Evolutionary conservation across 2,888 invertebrate species (phyloP), one percentile per base, ranked within the genome.

Genomic region (Antheraea assamensis): DNA sequence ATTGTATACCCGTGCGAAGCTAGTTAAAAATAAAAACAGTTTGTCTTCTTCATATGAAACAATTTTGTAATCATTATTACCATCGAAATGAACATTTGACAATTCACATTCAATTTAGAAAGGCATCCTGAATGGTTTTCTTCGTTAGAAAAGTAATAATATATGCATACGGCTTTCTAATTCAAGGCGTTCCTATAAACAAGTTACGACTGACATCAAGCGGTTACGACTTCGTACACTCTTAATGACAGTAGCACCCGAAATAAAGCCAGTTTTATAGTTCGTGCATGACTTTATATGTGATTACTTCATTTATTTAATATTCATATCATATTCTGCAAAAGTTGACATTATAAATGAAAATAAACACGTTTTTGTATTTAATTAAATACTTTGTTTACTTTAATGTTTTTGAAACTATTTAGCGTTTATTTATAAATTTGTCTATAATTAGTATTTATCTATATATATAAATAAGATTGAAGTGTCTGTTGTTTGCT

Each of bases 101-200:
- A 35, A 35, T 52, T 55, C n/a, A 35, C 27, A 31, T 73, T 70
- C 58, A 27, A 15, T 58, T 30, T 58, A 19, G 7, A 70, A 64
- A 55, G 35, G 30, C 35, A 52, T 21, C 24, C 31, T 24, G 35
- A 68, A 49, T 47, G 30, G 58, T 72, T 64, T 61, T 35, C 21
- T 71, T 71, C 52, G n/a, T 31, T 31, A 58, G 42, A 42, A 42
- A 55, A 13, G 35, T n/a, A n/a, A 81, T 83, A 83, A 87, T 87
- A 85, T 86, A 88, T 87, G 85, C 87, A 83, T 85, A 86, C 84
- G 80, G 81, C 81, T 89, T 88, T 91, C 88, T 91, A 91, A 93
- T 92, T 92, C 89, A 88, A 90, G 88, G 88, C 88, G 86, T 86
- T 84, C 88, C 90, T 87, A 91, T 93, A 92, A 92, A 92, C 91